A percentile compares a stretch with the other conserved stretches of the same genome.
Conservation (phyloP, 2,888 invertebrate genomes). For the Cheilosia soror region DNA sequence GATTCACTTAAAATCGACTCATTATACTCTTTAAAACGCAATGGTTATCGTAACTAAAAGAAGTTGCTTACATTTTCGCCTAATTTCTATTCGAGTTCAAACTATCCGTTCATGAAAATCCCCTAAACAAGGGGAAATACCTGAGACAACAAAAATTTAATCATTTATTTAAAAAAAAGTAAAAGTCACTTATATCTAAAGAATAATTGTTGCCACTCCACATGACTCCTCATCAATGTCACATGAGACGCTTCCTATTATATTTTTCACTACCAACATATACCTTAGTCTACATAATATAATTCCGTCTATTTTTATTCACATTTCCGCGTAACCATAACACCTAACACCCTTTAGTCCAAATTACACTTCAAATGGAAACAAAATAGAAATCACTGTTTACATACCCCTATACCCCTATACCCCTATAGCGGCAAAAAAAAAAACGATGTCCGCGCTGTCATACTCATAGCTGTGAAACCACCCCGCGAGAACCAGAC, state of each 20-base stretch:
- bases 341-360: conserved; percentile 44
- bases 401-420: conserved; percentile 25
- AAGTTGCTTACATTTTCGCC: no score
- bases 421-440: neutral
- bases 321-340: conserved; percentile 6
- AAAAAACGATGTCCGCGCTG: conserved; percentile 5
- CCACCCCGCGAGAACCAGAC: conserved; percentile 50
- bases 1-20: no score
- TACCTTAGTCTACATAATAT: neutral
- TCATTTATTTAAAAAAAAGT: neutral
- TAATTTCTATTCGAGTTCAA: no score
- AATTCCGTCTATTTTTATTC: neutral
- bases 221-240: conserved; percentile 40
- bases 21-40: no score
- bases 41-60: no score
- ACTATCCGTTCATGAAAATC: no score
- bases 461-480: conserved; percentile 47
- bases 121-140: no score
- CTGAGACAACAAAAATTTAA: no score
- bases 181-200: neutral
- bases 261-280: no score
- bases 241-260: neutral
- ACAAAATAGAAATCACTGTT: conserved; percentile 46
- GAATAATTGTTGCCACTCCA: conserved; percentile 1
- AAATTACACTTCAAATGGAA: conserved; percentile 49